phyloP scores from a whole-genome alignment of 1,140 invertebrate species.

The Aphelinus atriplicis region DNA sequence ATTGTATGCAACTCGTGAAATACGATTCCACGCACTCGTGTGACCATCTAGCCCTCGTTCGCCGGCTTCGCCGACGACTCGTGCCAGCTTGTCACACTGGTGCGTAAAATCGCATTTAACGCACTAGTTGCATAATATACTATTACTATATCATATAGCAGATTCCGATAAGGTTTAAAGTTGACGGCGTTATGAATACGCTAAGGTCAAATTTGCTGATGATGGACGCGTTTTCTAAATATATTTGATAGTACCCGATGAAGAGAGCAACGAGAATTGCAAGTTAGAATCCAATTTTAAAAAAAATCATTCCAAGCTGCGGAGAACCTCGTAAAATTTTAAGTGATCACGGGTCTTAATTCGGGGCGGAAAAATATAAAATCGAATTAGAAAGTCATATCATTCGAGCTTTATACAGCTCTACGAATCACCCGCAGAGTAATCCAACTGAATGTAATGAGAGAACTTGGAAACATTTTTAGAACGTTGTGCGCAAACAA shows the following conservation, averaged over 20 bases:
- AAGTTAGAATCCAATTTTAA: not conserved
- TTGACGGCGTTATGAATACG: too few species aligned
- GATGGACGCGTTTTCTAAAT: not conserved
- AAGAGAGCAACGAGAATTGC: not conserved
- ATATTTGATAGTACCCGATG: not conserved
- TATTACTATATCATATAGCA: too few species aligned
- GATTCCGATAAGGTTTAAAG: too few species aligned
- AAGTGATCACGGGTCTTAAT: constrained; percentile 31
- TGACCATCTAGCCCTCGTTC: too few species aligned
- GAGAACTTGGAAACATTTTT: constrained; percentile 49
- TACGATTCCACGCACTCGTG: too few species aligned
- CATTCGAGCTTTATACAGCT: not conserved
- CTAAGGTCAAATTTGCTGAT: not conserved
- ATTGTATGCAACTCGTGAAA: too few species aligned
- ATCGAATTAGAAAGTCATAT: not conserved
- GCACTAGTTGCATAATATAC: too few species aligned
- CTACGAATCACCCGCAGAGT: not conserved
- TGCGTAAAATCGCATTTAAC: too few species aligned
- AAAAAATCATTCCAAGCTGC: not conserved
- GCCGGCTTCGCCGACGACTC: too few species aligned
- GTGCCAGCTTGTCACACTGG: too few species aligned
- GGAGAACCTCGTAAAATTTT: not conserved
- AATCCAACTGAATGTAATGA: constrained; percentile 40
- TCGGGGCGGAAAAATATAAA: not conserved
- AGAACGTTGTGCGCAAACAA: constrained; percentile 43